phyloP scores from a whole-genome alignment of 2,888 invertebrate genomes.

The Sturmia bella region DNA sequence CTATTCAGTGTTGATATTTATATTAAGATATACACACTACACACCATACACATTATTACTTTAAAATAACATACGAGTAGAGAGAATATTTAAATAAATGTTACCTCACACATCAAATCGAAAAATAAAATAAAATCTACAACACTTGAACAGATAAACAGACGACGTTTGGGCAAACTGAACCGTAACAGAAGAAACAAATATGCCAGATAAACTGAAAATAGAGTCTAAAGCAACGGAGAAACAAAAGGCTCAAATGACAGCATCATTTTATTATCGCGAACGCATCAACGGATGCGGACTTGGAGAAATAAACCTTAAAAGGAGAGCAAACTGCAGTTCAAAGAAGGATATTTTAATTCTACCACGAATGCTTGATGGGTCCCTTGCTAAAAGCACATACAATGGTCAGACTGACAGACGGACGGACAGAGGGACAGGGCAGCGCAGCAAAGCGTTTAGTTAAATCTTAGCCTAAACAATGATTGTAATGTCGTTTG shows the following conservation, averaged over 20 bases:
- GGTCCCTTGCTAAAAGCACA: neutral
- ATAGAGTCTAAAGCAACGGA: constrained; percentile 23
- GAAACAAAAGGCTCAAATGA: constrained; percentile 56
- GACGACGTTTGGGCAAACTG: constrained; percentile 9
- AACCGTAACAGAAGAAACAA: constrained; percentile 6
- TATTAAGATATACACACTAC: constrained; percentile 49
- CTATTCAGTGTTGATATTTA: neutral
- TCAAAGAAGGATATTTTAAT: constrained; percentile 62
- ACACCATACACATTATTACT: constrained; percentile 26
- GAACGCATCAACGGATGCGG: constrained; percentile 70
- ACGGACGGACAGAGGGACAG: too few species aligned
- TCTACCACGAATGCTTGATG: neutral
- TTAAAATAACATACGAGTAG: constrained; percentile 71
- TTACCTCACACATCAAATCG: constrained; percentile 64
- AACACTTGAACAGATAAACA: constrained; percentile 4
- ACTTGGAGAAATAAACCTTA: constrained; percentile 21
- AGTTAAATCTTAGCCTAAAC: constrained; percentile 66
- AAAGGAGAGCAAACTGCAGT: constrained; percentile 59
- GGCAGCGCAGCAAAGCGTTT: neutral
- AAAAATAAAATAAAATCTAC: neutral
- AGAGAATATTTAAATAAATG: constrained; percentile 62
- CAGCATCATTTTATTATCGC: constrained; percentile 70
- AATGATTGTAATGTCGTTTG: constrained; percentile 80
- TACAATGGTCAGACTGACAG: too few species aligned
- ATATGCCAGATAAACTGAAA: constrained; percentile 5